phyloP scores from a whole-genome alignment of 2,797 vertebrate species.

The Catostomus latipinnis region DNA sequence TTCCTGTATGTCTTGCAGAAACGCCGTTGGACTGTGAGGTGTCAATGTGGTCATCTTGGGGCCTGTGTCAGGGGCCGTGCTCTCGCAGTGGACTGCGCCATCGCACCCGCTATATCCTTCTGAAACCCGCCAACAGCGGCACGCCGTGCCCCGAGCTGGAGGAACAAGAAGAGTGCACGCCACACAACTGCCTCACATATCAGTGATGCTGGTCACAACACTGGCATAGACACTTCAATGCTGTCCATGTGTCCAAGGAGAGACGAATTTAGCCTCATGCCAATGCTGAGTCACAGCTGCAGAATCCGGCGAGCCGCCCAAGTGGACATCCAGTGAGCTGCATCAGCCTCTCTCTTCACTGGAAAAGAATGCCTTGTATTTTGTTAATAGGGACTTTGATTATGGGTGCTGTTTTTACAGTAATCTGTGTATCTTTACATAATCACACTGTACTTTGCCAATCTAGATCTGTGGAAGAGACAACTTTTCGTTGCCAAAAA shows the following conservation, averaged over 20 bases:
- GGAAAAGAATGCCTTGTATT: conserved; percentile 40
- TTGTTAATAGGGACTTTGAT: conserved; percentile 44
- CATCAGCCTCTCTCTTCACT: conserved; percentile 32
- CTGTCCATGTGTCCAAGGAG: conserved; percentile 24
- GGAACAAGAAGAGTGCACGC: conserved; percentile 78
- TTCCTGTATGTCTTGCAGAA: conserved; percentile 60
- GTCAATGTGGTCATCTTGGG: conserved; percentile 84
- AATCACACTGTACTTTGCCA: conserved; percentile 44
- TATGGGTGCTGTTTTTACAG: conserved; percentile 40
- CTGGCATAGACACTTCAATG: conserved; percentile 49
- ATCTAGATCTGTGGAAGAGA: conserved; percentile 24
- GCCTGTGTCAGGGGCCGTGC: conserved; percentile 80
- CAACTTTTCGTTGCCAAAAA: background rate
- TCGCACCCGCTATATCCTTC: conserved; percentile 82
- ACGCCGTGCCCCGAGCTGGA: conserved; percentile 82
- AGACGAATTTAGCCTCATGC: conserved; percentile 41
- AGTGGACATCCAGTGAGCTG: conserved; percentile 17
- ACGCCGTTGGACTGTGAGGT: conserved; percentile 85
- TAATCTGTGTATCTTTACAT: conserved; percentile 41
- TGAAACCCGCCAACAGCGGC: conserved; percentile 81
- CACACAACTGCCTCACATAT: conserved; percentile 74
- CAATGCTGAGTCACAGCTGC: conserved; percentile 26
- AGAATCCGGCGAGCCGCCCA: conserved; percentile 15
- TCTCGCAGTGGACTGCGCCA: conserved; percentile 75
- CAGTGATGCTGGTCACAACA: conserved; percentile 64